Percentiles rank a stretch among this genome's conserved stretches.
Conservation (phyloP, 2,888 invertebrate species). For the Asteroscopus sphinx region DNA sequence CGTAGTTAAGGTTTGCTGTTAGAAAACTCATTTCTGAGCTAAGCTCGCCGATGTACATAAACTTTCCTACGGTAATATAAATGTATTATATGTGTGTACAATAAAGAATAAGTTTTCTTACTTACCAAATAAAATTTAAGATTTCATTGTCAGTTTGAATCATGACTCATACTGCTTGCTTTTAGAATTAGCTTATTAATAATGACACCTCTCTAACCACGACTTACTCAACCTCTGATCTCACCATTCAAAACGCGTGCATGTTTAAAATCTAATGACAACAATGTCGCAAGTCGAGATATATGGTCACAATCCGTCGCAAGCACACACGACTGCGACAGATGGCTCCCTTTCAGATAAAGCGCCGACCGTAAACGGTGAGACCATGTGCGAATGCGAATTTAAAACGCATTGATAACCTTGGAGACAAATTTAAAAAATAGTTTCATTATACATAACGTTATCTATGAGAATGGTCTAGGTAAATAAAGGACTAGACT, state of each 20-base stretch:
- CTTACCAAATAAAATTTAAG: not conserved
- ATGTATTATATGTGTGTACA: too few relatives aligned
- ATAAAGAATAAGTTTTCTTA: too few relatives aligned
- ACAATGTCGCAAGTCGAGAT: conserved; percentile 47
- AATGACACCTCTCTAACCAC: conserved; percentile 14
- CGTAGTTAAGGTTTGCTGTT: too few relatives aligned
- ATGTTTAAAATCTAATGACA: conserved; percentile 37
- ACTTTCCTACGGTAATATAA: too few relatives aligned
- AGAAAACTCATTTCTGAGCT: too few relatives aligned
- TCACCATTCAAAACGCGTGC: conserved; percentile 25
- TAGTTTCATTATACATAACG: too few relatives aligned
- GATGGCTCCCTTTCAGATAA: conserved; percentile 45
- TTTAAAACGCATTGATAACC: conserved; percentile 22
- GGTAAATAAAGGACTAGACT: too few relatives aligned
- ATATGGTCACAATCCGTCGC: conserved; percentile 19
- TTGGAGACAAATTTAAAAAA: conserved; percentile 8
- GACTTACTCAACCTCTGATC: conserved; percentile 37
- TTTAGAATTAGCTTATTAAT: conserved; percentile 16
- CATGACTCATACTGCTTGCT: too few relatives aligned
- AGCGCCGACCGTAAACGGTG: conserved; percentile 27
- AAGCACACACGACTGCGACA: conserved; percentile 43
- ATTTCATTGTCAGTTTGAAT: not conserved
- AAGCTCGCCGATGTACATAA: too few relatives aligned
- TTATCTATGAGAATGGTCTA: too few relatives aligned
- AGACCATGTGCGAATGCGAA: conserved; percentile 38